A percentile compares a stretch with the other conserved stretches of the same genome.
phyloP scores from a whole-genome alignment of 2,797 vertebrate genomes.

The Rhadinocentrus ornatus region DNA sequence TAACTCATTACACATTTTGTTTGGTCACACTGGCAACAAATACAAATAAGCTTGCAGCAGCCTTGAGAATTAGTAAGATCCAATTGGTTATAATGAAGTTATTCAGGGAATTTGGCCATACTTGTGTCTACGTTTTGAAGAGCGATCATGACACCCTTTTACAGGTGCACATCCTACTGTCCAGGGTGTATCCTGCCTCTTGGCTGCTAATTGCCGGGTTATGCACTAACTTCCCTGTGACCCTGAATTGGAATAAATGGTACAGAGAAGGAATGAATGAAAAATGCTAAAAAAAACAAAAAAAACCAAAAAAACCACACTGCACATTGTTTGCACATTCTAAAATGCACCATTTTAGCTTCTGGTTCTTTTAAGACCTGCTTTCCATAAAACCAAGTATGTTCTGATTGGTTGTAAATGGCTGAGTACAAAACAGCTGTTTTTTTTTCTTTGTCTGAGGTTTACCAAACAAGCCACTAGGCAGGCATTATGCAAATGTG shows the following conservation, averaged over 20 bases:
- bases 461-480: background rate
- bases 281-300: too few species aligned
- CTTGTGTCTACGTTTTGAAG: background rate
- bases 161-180: background rate
- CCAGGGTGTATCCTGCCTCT: too few species aligned
- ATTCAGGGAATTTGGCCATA: background rate
- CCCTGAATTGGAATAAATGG: too few species aligned
- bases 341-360: background rate
- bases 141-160: background rate
- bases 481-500: slow-evolving; percentile 4
- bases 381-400: background rate
- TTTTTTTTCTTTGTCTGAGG: slow-evolving; percentile 1
- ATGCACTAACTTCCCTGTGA: too few species aligned
- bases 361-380: background rate
- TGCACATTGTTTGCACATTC: background rate
- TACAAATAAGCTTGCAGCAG: background rate
- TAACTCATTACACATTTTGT: too few species aligned
- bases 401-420: slow-evolving; percentile 1
- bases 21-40: background rate
- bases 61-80: background rate
- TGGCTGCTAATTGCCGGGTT: too few species aligned
- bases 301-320: background rate
- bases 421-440: background rate
- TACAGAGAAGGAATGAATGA: too few species aligned
- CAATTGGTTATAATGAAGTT: background rate